Evolutionary conservation across 2,888 invertebrate genomes (phyloP).

Genomic region (Antheraea yamamai): DNA sequence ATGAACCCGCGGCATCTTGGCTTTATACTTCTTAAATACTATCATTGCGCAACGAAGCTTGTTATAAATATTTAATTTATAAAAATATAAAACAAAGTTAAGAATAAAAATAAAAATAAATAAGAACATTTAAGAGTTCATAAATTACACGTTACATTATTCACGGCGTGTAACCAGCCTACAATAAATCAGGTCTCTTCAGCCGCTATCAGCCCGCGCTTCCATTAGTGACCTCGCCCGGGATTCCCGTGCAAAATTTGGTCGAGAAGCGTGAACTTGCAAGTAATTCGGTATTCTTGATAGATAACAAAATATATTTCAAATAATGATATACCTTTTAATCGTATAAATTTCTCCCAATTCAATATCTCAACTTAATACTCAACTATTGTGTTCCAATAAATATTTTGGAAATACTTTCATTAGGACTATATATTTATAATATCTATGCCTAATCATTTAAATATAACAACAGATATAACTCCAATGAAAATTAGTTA

Average conservation of each 20-base stretch:
- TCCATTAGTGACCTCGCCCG: conserved; percentile 64
- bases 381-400: too few relatives aligned
- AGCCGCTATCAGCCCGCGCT: conserved; percentile 61
- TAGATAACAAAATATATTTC: neutral
- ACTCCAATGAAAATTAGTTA: neutral
- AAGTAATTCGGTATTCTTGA: conserved; percentile 10
- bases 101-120: conserved; percentile 3
- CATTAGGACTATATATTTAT: too few relatives aligned
- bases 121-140: conserved; percentile 40
- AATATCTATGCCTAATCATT: too few relatives aligned
- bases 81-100: neutral
- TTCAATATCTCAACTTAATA: too few relatives aligned
- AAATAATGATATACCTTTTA: too few relatives aligned
- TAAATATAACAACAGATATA: neutral
- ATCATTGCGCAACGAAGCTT: too few relatives aligned
- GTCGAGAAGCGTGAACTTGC: conserved; percentile 17
- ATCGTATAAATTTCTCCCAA: too few relatives aligned
- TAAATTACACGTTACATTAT: conserved; percentile 70
- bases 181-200: conserved; percentile 69
- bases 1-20: too few relatives aligned
- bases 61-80: neutral
- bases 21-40: too few relatives aligned
- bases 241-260: conserved; percentile 12
- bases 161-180: conserved; percentile 68
- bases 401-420: too few relatives aligned